These are phyloP conservation scores for Acropora yongei DNA, from an alignment of 64 coral and sea anemone genomes.

Conservation along the genomic window DNA sequence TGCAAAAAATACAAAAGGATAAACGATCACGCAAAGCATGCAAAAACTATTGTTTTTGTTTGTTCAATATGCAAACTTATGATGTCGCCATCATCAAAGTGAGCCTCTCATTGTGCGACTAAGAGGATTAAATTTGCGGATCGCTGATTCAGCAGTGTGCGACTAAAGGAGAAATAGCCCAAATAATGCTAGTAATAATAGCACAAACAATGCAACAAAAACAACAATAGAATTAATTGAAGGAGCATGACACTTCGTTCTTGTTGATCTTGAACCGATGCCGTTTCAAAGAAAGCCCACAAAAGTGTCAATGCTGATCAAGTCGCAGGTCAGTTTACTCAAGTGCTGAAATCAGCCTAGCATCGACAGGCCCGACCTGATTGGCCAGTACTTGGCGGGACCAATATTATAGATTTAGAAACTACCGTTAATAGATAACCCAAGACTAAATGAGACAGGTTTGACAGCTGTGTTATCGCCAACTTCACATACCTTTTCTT, in stretches of 20 bases:
- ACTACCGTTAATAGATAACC: too few relatives aligned
- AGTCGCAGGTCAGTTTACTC: slow-evolving; percentile 43
- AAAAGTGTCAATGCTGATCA: slow-evolving; percentile 32
- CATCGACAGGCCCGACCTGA: neutral
- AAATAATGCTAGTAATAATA: too few relatives aligned
- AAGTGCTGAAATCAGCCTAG: neutral
- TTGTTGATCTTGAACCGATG: slow-evolving; percentile 3
- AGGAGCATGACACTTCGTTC: neutral
- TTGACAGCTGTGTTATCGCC: too few relatives aligned
- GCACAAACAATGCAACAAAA: neutral
- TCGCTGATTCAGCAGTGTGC: neutral
- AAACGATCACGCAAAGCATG: too few relatives aligned
- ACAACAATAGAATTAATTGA: neutral
- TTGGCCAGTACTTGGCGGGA: neutral
- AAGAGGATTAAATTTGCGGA: neutral
- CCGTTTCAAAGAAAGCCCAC: slow-evolving; percentile 73
- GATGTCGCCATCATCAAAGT: too few relatives aligned
- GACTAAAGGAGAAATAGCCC: neutral
- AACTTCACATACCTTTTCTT: too few relatives aligned
- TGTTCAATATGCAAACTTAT: too few relatives aligned
- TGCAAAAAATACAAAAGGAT: too few relatives aligned
- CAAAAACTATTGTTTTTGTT: too few relatives aligned
- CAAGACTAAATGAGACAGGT: too few relatives aligned
- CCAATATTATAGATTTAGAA: too few relatives aligned
- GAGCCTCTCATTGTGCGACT: neutral